Percentiles rank a stretch among this genome's conserved stretches.
Conservation (phyloP, 92 coral and sea anemone species). For the Epizoanthus stellaris region DNA sequence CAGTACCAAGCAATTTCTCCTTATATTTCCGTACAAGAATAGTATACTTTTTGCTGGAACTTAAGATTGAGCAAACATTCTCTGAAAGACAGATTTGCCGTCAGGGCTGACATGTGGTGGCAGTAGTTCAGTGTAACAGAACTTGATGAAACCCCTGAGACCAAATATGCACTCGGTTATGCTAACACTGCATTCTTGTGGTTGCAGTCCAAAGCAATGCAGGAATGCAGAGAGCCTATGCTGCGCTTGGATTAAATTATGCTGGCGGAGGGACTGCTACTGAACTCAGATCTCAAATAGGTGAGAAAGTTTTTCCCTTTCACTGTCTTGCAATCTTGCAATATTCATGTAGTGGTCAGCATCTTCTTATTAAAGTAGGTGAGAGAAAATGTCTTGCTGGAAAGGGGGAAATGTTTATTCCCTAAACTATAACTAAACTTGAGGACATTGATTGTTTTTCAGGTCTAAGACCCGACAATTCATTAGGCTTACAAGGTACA, state of each 20-base stretch:
- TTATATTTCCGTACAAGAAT: too few relatives aligned
- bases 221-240: conserved; percentile 91
- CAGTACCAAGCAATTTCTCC: too few relatives aligned
- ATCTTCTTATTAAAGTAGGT: neutral
- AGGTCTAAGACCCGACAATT: conserved; percentile 65
- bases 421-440: neutral
- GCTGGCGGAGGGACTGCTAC: conserved; percentile 70
- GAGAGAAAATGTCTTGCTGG: neutral
- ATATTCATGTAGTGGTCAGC: too few relatives aligned
- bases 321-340: too few relatives aligned
- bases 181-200: conserved; percentile 15
- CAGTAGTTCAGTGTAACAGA: neutral
- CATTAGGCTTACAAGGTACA: conserved; percentile 81
- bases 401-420: neutral
- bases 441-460: neutral
- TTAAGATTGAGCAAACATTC: neutral
- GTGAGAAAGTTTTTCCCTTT: conserved; percentile 11
- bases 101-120: too few relatives aligned
- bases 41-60: too few relatives aligned
- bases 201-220: conserved; percentile 63
- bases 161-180: neutral
- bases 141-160: conserved; percentile 10
- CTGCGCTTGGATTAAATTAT: conserved; percentile 87
- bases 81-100: neutral
- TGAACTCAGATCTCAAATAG: conserved; percentile 33